Evolutionary conservation across 35 echinoderm and acorn worm species (phyloP), one percentile per base, ranked within the genome.

Genomic region (Patiria miniata): DNA sequence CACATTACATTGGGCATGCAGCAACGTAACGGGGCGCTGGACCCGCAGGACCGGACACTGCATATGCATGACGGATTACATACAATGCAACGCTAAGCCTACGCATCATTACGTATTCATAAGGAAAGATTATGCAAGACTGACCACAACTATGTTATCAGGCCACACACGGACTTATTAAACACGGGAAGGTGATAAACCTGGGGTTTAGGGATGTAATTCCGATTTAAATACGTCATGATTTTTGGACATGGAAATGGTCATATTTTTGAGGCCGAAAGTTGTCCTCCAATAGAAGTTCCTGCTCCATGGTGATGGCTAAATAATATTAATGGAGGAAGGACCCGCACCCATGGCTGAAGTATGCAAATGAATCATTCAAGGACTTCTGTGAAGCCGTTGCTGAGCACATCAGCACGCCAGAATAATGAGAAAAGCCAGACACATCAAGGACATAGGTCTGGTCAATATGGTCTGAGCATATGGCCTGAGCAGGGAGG

Each of bases 41-140:
- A 73, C 23, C 65, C n/a, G n/a, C n/a, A n/a, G 23, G 65, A 34
- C 65, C 34, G 1, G 34, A 73, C 21, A 26, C 65, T 73, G 65
- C 65, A 73, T 73, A 73, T 73, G 65, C 65, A 73, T 73, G 26
- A 34, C 23, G 19, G 19, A 73, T 10, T 30, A 73, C 65, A 36
- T 73, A 73, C 65, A 73, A 73, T 47, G 42, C 65, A 26, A 34
- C 65, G 65, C 29, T 2, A 22, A 34, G 7, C 26, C 26, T 26
- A 12, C 14, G 65, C 34, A 23, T 34, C 65, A 73, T 73, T 73
- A 73, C 65, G 26, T 73, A 73, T 73, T 73, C 57, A 60, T 60
- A n/a, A 60, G 28, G 19, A 18, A n/a, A 60, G 65, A 73, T 73
- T 73, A 73, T 73, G 65, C 65, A 73, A 73, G 65, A 73, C 65